These are phyloP conservation scores for Volucella inanis DNA, from an alignment of 2,888 invertebrate species.

Conservation along the genomic window DNA sequence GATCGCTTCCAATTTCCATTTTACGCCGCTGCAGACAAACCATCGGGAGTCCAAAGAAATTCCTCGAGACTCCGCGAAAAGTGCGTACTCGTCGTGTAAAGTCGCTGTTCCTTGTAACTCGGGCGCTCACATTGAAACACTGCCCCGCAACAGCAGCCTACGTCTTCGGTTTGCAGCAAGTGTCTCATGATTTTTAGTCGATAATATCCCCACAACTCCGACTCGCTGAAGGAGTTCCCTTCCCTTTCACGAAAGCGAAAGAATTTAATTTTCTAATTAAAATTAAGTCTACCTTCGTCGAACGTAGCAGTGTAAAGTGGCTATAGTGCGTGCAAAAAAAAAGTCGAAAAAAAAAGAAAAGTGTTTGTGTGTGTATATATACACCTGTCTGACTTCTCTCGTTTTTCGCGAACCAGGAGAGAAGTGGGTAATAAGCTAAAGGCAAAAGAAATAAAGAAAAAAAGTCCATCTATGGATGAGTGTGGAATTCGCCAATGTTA, in stretches of 20 bases:
- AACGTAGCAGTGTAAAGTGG: constrained; percentile 37
- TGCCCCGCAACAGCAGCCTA: not conserved
- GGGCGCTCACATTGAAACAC: not conserved
- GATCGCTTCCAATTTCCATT: constrained; percentile 70
- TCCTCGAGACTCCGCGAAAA: constrained; percentile 41
- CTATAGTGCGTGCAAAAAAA: constrained; percentile 40
- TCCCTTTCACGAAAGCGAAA: constrained; percentile 24
- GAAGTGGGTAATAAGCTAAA: constrained; percentile 24
- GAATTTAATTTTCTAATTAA: constrained; percentile 51
- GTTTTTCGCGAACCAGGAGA: constrained; percentile 66
- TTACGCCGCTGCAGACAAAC: constrained; percentile 56
- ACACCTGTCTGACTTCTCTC: constrained; percentile 69
- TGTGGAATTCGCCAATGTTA: constrained; percentile 57
- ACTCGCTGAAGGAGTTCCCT: constrained; percentile 25
- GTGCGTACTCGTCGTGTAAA: constrained; percentile 37
- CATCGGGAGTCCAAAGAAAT: not conserved
- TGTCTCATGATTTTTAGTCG: constrained; percentile 18
- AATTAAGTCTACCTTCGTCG: constrained; percentile 48
- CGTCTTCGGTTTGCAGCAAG: constrained; percentile 12
- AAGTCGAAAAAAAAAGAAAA: constrained; percentile 19
- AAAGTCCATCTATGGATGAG: constrained; percentile 61
- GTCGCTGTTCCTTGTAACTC: not conserved
- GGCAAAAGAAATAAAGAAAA: constrained; percentile 27
- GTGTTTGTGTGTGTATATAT: constrained; percentile 50
- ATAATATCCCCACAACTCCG: constrained; percentile 16